These are phyloP conservation scores for Ernsta delagoae DNA, from an alignment of 2,888 invertebrate species.

Conservation along the genomic window DNA sequence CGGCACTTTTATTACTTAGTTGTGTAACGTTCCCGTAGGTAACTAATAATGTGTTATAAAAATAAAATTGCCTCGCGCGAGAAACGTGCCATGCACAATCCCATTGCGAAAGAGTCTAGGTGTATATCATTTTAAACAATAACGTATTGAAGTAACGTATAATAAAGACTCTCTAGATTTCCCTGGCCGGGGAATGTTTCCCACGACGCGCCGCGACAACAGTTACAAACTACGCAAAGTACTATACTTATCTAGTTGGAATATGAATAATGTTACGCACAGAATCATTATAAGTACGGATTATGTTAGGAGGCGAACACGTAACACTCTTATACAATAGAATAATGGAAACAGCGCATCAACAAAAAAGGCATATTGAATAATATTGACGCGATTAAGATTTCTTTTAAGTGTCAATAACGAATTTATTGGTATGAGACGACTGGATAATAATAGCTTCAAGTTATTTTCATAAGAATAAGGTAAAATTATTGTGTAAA, in stretches of 20 bases:
- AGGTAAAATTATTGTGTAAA: too few relatives aligned
- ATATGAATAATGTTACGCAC: conserved; percentile 50
- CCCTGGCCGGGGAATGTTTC: conserved; percentile 46
- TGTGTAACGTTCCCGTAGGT: conserved; percentile 25
- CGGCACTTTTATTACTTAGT: neutral
- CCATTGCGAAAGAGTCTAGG: conserved; percentile 29
- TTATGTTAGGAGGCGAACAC: conserved; percentile 44
- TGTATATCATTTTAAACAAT: conserved; percentile 43
- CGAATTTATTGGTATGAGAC: too few relatives aligned
- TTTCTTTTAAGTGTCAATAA: neutral
- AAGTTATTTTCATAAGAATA: too few relatives aligned
- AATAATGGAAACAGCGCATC: neutral
- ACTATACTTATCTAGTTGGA: conserved; percentile 48
- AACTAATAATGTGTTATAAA: conserved; percentile 36
- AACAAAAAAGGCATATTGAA: neutral
- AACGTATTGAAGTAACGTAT: conserved; percentile 42
- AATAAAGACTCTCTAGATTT: conserved; percentile 41
- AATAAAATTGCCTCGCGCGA: conserved; percentile 36
- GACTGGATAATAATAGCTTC: too few relatives aligned
- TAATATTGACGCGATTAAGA: neutral
- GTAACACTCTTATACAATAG: conserved; percentile 39
- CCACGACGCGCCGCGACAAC: conserved; percentile 47
- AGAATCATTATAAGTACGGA: conserved; percentile 52
- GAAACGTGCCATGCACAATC: conserved; percentile 15
- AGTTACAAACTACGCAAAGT: conserved; percentile 43